These are phyloP conservation scores for Chinchilla lanigera DNA, from an alignment of 2,113 vertebrate species.

Conservation along the genomic window DNA sequence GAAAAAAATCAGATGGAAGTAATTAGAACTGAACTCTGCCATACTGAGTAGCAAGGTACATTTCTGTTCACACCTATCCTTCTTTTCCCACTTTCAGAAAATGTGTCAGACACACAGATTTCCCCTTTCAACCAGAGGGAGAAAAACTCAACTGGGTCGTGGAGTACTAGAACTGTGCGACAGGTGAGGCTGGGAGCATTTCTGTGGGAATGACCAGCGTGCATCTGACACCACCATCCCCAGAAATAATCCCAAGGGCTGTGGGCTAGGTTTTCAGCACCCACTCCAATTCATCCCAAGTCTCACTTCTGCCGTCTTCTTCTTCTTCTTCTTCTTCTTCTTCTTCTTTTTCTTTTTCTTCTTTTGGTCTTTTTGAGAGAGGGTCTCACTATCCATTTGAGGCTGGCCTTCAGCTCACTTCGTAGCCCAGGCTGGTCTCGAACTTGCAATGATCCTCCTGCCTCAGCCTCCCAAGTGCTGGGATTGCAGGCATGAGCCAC, in stretches of 20 bases:
- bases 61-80: slow-evolving; percentile 5
- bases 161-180: slow-evolving; percentile 59
- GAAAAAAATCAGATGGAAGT: neutral
- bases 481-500: too few relatives aligned
- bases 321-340: neutral
- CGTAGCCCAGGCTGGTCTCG: too few relatives aligned
- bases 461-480: too few relatives aligned
- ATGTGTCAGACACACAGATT: slow-evolving; percentile 46
- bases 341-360: too few relatives aligned
- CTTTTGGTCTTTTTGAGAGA: too few relatives aligned
- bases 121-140: slow-evolving; percentile 24
- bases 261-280: neutral
- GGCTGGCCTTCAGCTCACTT: too few relatives aligned
- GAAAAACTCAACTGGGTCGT: slow-evolving; percentile 48
- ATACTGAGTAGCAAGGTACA: neutral
- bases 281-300: neutral
- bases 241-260: neutral
- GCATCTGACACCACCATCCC: neutral
- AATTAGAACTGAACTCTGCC: neutral
- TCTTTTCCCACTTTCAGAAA: slow-evolving; percentile 54
- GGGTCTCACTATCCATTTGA: too few relatives aligned
- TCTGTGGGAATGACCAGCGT: neutral
- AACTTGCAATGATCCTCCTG: too few relatives aligned
- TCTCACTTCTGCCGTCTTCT: neutral
- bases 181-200: neutral